Base-by-base conservation (phyloP, 2,888 invertebrate species). In the Prenolepis imparis region DNA sequence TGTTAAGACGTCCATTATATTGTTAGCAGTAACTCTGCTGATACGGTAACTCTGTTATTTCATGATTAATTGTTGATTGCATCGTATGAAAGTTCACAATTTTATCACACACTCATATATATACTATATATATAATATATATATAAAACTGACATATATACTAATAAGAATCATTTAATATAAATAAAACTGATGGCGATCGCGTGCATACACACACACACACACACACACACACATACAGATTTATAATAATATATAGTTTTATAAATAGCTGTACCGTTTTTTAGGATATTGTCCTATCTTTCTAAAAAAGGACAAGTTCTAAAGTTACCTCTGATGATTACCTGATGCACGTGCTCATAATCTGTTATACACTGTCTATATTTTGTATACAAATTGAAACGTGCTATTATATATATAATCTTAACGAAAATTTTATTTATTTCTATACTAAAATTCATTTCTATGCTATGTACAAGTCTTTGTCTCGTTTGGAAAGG, bases 281-380 rank as follows among this genome's bases (percentile, higher is more conserved):
- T 48, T 18, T 21, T 74, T 11, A 36, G 32, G 48, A 63, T 63
- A 74, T 0, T 48, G 32, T 73, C 41, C 44, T 75, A 21, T 36
- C 41, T 61, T 28, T 12, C 4, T 39, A 18, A 28, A 3, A 61
- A 41, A 32, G 32, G 28, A 44, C 18, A 63, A 74, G 8, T 5
- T 64, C 15, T 73, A 44, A 73, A 73, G 41, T 36, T 64, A 48
- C 64, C n/a, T n/a, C n/a, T 64, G 48, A 64, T 36, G 48, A 21
- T 61, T 74, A 75, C 24, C 48, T 52, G 24, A 61, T 24, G 12
- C 36, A 12, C 6, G 6, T 3, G 36, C 24, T 75, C 32, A n/a
- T n/a, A 63, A 12, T 32, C 3, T 52, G 18, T 75, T 24, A 44
- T 15, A 44, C 44, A 48, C n/a, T 52, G 18, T 64, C n/a, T 24